These are phyloP conservation scores for Gymnopithys bicolor DNA, from an alignment of 2,797 vertebrate species.

Conservation along the genomic window DNA sequence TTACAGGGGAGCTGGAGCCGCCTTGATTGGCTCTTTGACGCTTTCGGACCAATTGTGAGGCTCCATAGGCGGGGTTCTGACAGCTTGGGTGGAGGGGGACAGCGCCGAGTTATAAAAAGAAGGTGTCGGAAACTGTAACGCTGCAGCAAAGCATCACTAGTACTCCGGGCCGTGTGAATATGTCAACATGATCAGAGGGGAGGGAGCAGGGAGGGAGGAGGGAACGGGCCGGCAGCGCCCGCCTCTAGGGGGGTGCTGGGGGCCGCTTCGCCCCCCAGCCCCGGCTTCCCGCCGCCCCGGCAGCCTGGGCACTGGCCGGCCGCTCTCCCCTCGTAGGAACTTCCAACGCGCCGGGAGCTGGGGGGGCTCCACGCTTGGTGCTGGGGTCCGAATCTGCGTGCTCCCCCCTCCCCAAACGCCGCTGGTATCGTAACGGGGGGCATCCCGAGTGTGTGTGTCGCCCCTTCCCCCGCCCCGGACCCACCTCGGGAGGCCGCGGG, in stretches of 20 bases:
- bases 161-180: constrained; percentile 89
- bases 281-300: background rate
- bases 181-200: constrained; percentile 90
- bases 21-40: constrained; percentile 99
- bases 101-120: constrained; percentile 98
- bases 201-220: constrained; percentile 73
- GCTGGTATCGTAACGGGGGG: background rate
- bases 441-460: background rate
- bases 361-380: background rate
- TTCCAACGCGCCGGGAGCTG: background rate
- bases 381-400: background rate
- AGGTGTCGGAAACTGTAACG: constrained; percentile 95
- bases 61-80: constrained; percentile 98
- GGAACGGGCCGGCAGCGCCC: constrained; percentile 63
- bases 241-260: constrained; percentile 77
- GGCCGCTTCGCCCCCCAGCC: constrained; percentile 39
- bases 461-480: background rate
- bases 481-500: background rate
- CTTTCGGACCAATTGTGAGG: constrained; percentile 99
- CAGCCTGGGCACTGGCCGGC: background rate
- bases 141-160: constrained; percentile 88
- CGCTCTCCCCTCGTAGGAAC: background rate
- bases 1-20: constrained; percentile 87
- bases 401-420: background rate
- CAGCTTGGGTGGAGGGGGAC: constrained; percentile 97